Evolutionary conservation across 2,888 invertebrate genomes (phyloP), one percentile per base, ranked within the genome.

Genomic region (Drosophila tanythrix): DNA sequence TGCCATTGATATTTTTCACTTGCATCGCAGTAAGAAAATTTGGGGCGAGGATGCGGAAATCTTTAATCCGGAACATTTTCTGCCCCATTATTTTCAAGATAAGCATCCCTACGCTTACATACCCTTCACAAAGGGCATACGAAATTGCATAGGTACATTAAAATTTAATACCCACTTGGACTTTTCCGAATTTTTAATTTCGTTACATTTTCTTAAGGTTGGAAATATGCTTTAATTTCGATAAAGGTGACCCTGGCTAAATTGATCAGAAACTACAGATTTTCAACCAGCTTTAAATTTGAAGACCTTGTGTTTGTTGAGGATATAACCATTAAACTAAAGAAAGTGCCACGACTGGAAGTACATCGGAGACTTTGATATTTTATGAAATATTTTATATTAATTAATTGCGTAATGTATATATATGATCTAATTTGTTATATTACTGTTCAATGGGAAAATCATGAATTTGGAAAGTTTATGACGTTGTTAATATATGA

Each of bases 31-130:
- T 58, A 80, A 84, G 29, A 74, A 87, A 27, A 89, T 92, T 63
- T 93, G 93, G 93, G 93, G 93, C 2, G 69, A 78, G 0, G 84
- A 92, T n/a, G 92, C 93, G 7, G 83, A 90, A 33, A 78, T 70
- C 7, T 93, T 93, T 33, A 91, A 93, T 84, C 93, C 93, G 0
- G 92, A 93, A 10, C 85, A 93, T 53, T 93, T 93, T 63, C 67
- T 93, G 35, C 92, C 93, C 0, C 82, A 90, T 8, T 89, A 92
- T 68, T 75, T 91, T 53, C 83, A 79, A n/a, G 87, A 73, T 18
- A 91, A 91, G 18, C 93, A 93, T 79, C 87, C 93, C 0, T 93
- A 91, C 53, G 89, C 92, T 0, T 93, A 82, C 68, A 91, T 93
- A 69, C 93, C 93, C 3, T 93, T 93, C 36, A 91, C 92, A n/a